Conservation (phyloP, 2,113 vertebrate species). For the Nothocercus nigrocapillus region DNA sequence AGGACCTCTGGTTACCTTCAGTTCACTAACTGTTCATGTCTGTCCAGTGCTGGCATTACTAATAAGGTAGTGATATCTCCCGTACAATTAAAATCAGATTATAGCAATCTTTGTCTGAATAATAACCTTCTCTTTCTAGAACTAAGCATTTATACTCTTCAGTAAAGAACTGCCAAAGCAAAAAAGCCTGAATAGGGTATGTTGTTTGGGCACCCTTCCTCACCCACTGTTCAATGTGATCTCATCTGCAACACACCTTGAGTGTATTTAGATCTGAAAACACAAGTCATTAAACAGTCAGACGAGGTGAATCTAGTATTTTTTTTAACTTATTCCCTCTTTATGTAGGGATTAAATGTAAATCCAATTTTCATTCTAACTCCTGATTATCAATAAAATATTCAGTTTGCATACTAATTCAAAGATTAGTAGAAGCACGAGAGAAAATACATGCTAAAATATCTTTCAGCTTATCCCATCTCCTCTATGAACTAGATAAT, state of each 20-base stretch:
- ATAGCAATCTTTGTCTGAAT: neutral
- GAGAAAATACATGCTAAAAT: neutral
- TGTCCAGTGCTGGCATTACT: neutral
- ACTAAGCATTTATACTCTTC: constrained; percentile 1
- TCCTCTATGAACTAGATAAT: neutral
- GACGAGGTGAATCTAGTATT: neutral
- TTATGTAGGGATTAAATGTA: constrained; percentile 27
- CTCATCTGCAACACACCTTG: neutral
- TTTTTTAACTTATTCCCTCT: constrained; percentile 27
- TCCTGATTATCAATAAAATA: constrained; percentile 41
- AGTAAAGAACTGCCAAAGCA: neutral
- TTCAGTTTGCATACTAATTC: neutral
- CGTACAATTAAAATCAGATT: neutral
- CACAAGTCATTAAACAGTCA: constrained; percentile 1
- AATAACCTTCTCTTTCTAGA: neutral
- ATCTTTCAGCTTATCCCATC: neutral
- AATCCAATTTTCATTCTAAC: constrained; percentile 17
- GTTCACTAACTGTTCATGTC: neutral
- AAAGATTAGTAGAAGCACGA: constrained; percentile 15
- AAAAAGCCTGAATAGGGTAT: neutral
- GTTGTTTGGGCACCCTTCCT: neutral
- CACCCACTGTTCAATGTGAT: neutral
- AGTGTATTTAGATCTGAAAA: constrained; percentile 11
- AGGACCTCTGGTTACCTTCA: neutral
- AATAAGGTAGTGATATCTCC: neutral